Conservation (phyloP, 2,888 invertebrate genomes). For the Tineola bisselliella region DNA sequence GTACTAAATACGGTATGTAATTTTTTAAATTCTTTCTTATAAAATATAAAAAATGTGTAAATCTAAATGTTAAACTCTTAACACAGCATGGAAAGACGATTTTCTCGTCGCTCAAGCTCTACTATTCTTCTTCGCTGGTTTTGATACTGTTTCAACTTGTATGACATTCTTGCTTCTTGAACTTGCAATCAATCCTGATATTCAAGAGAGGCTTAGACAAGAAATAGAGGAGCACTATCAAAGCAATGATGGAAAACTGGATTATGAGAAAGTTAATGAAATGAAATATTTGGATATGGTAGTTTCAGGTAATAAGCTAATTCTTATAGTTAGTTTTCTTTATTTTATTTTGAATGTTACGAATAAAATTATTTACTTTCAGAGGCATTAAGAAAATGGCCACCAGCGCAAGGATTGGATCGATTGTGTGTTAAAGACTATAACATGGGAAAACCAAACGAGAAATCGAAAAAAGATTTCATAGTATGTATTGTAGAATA, state of each 20-base stretch:
- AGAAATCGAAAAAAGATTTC: slow-evolving; percentile 3
- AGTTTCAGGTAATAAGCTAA: not conserved
- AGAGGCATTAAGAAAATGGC: slow-evolving; percentile 13
- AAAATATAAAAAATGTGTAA: too few relatives aligned
- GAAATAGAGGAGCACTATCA: slow-evolving; percentile 7
- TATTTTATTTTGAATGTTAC: not conserved
- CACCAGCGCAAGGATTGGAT: not conserved
- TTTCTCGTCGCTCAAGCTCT: slow-evolving; percentile 36
- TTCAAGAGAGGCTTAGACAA: slow-evolving; percentile 23
- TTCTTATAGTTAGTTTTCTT: not conserved
- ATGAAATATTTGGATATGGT: slow-evolving; percentile 12
- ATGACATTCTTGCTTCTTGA: slow-evolving; percentile 35
- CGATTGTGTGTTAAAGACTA: slow-evolving; percentile 8
- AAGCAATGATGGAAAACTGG: not conserved
- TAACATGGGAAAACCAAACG: slow-evolving; percentile 13
- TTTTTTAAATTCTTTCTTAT: not conserved
- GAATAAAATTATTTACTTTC: not conserved
- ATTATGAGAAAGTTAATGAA: slow-evolving; percentile 9
- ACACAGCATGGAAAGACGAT: slow-evolving; percentile 27
- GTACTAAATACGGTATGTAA: not conserved
- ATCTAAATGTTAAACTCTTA: not conserved
- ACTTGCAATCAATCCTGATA: slow-evolving; percentile 33
- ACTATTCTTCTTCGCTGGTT: slow-evolving; percentile 38
- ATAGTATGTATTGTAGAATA: slow-evolving; percentile 11
- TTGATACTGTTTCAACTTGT: slow-evolving; percentile 32